These are phyloP conservation scores for Andrena cerasifolii DNA, from an alignment of 1,140 invertebrate genomes.

Conservation along the genomic window DNA sequence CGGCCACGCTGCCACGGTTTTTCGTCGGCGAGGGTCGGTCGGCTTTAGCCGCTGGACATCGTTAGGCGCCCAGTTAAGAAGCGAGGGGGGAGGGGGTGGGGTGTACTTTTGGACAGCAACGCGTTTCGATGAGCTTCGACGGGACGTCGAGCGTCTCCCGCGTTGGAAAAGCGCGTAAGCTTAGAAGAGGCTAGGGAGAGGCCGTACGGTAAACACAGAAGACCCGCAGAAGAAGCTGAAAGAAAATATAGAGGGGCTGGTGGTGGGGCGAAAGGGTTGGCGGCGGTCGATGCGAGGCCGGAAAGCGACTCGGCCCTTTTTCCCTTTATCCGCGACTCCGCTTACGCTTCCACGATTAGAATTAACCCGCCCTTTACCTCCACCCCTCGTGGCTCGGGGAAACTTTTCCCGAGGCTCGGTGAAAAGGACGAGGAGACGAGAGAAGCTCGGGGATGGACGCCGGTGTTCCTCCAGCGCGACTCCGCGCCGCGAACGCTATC, in stretches of 20 bases:
- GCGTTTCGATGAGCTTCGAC: too few relatives aligned
- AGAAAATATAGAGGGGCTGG: not conserved
- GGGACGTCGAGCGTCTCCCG: not conserved
- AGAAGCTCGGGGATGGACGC: not conserved
- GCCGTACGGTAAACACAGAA: slow-evolving; percentile 75
- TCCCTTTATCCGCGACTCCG: slow-evolving; percentile 1
- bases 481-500: slow-evolving; percentile 12
- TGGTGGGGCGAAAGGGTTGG: not conserved
- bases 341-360: slow-evolving; percentile 32
- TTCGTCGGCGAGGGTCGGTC: not conserved
- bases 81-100: too few relatives aligned
- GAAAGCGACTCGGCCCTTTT: slow-evolving; percentile 14
- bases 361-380: slow-evolving; percentile 10
- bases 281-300: not conserved
- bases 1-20: not conserved
- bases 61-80: not conserved
- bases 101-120: not conserved
- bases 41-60: slow-evolving; percentile 38
- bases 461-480: not conserved
- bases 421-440: not conserved
- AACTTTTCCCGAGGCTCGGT: not conserved
- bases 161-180: slow-evolving; percentile 36
- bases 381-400: not conserved
- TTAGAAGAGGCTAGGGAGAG: slow-evolving; percentile 57
- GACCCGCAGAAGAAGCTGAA: slow-evolving; percentile 63